Base-by-base conservation (phyloP, 2,888 invertebrate species). In the Eremobia ochroleuca region DNA sequence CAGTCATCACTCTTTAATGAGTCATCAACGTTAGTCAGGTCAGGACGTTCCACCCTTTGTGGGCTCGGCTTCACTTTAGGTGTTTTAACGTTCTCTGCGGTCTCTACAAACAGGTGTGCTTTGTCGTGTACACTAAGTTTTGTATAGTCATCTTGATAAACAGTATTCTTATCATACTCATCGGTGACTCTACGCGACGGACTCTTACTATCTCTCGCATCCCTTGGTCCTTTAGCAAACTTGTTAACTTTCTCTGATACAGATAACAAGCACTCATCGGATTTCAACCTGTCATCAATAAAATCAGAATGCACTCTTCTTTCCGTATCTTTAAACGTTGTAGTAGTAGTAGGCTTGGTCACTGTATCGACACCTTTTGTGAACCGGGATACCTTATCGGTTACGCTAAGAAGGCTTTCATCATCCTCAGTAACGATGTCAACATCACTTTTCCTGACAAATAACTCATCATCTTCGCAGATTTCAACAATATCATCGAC, bases 241-340 rank as follows among this genome's bases (percentile, higher is more conserved):
- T 97, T 98, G 52, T 97, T 97, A 0, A 98, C 98, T 92, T 98
- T 98, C 90, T 98, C 97, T 61, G 98, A 97, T 15, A 98, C 98
- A 70, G 97, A 97, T 43, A 98, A 87, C 28, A 98, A 93, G 86
- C 97, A 98, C 87, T 98, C 97, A 86, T 98, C 98, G 49, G 97
- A 94, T 91, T 95, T 95, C 59, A 97, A 90, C 80, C 95, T 94
- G 43, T 97, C 95, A 77, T 97, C 95, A 58, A 96, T 95, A 68
- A 96, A 96, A 67, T 97, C 97, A 6, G 97, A 97, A 88, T 97
- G 97, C 72, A 97, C 93, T 87, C 86, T 90, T 78, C 67, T 93
- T 90, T 96, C 95, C 8, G 89, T 92, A 6, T 96, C 92, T 87
- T 93, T 93, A 87, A 96, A 94, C 78, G 88, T 77, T 73, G 88